Base-by-base conservation (phyloP, 2,113 vertebrate species). In the Saccopteryx bilineata region DNA sequence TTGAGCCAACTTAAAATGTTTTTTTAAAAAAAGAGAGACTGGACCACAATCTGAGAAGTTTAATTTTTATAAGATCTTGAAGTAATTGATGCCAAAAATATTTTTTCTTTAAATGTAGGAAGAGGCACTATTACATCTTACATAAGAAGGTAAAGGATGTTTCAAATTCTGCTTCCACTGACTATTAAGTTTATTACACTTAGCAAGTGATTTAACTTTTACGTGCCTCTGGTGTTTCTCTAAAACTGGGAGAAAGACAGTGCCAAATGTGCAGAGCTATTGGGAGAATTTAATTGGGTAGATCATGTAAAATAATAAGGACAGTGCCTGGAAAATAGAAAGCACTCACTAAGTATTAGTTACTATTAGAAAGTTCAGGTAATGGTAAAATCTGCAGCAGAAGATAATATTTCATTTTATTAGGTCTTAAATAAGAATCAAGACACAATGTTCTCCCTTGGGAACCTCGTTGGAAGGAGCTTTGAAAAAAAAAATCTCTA, bases 141-240 rank as follows among this genome's bases (percentile, higher is more conserved):
- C 17, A 87, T 90, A 91, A 63, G 28, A 19, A 65, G 46, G 46
- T 69, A 24, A 91, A 90, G 76, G 80, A 0, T 46, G 1, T 76
- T 93, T 63, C 23, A 79, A 83, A 82, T 65, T 96, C 12, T 79
- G 33, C 2, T 11, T 63, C 6, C n/a, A 58, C 85, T 21, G 56
- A 46, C 11, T 81, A 63, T 94, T 96, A 54, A 14, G 9, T 96
- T 76, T 21, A 87, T 31, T 90, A 69, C 3, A 52, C 39, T 74
- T 86, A 91, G 21, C 5, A 68, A 78, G 31, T 33, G 46, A 60
- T 71, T 90, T 79, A 92, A 78, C 61, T 87, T 89, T 92, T 82
- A 39, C 61, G 17, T 72, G 3, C 52, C 13, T 83, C 7, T 56
- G 14, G 2, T 56, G 65, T 10, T 58, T 95, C 8, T 82, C 8